Conservation (phyloP, 2,888 invertebrate genomes). For the Idaea biselata region DNA sequence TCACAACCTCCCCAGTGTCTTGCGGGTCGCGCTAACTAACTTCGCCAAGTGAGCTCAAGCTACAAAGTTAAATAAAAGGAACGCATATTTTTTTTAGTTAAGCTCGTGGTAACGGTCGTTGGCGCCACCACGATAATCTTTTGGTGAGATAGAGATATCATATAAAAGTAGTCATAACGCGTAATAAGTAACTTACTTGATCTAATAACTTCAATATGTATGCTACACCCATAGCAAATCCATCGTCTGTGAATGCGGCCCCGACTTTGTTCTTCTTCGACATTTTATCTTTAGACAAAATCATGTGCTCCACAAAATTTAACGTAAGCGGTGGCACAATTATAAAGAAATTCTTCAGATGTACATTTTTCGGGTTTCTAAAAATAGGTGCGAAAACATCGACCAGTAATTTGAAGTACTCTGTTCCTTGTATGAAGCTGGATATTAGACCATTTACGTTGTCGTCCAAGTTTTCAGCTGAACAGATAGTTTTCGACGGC, state of each 20-base stretch:
- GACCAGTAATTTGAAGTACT: conserved; percentile 93
- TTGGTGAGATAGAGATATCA: too few species aligned
- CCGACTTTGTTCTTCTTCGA: conserved; percentile 93
- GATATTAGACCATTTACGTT: conserved; percentile 89
- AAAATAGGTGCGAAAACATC: conserved; percentile 96
- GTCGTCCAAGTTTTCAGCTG: conserved; percentile 87
- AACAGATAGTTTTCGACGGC: conserved; percentile 80
- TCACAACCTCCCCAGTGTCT: too few species aligned
- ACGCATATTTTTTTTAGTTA: too few species aligned
- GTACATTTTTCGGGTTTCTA: conserved; percentile 91
- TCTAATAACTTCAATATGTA: conserved; percentile 95
- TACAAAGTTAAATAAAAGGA: too few species aligned
- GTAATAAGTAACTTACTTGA: conserved; percentile 80
- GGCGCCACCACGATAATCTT: too few species aligned
- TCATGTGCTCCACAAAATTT: conserved; percentile 96
- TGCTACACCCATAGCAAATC: conserved; percentile 97
- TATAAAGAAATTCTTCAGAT: conserved; percentile 94
- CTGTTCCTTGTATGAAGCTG: conserved; percentile 93
- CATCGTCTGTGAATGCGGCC: conserved; percentile 97
- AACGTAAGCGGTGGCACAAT: conserved; percentile 96
- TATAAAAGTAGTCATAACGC: too few species aligned
- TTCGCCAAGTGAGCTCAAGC: too few species aligned
- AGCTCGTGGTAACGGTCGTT: too few species aligned
- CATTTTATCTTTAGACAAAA: conserved; percentile 95
- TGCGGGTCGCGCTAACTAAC: too few species aligned